A percentile compares a stretch with the other conserved stretches of the same genome.
Evolutionary conservation across 1,140 invertebrate species (phyloP).

Genomic region (Whitmania pigra): DNA sequence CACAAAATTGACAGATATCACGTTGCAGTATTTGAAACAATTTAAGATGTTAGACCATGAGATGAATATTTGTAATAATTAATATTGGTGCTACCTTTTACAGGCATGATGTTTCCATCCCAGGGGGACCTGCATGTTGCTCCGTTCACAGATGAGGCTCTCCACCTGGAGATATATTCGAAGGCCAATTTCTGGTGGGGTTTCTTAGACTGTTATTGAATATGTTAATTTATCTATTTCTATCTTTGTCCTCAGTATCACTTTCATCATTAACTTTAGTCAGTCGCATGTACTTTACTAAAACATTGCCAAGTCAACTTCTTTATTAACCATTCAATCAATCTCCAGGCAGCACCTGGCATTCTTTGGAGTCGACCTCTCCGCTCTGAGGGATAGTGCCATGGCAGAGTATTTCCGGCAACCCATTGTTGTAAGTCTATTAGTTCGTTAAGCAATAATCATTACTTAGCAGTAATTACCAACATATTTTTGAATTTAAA

Average conservation of each 20-base stretch:
- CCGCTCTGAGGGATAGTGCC: slow-evolving; percentile 72
- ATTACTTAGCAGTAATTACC: too few species aligned
- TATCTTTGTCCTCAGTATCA: not conserved
- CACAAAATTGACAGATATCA: too few species aligned
- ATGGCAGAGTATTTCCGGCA: slow-evolving; percentile 95
- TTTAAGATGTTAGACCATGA: too few species aligned
- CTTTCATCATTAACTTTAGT: not conserved
- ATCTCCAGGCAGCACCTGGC: slow-evolving; percentile 21
- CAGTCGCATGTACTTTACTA: not conserved
- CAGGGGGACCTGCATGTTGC: slow-evolving; percentile 89
- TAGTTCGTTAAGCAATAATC: not conserved
- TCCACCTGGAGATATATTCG: slow-evolving; percentile 95
- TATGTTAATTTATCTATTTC: not conserved
- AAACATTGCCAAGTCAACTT: not conserved
- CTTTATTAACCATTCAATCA: slow-evolving; percentile 1
- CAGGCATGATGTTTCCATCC: slow-evolving; percentile 81
- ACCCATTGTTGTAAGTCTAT: slow-evolving; percentile 65
- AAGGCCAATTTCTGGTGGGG: slow-evolving; percentile 98
- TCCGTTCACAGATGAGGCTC: slow-evolving; percentile 92
- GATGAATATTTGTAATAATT: slow-evolving; percentile 25
- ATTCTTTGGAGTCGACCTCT: slow-evolving; percentile 96
- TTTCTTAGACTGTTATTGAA: slow-evolving; percentile 31
- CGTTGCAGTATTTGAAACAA: too few species aligned
- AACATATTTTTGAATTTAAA: not conserved
- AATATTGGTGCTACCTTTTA: too few species aligned